A percentile compares a stretch with the other conserved stretches of the same genome.
phyloP scores from a whole-genome alignment of 2,797 vertebrate species.

The Eurystomus glaucurus region DNA sequence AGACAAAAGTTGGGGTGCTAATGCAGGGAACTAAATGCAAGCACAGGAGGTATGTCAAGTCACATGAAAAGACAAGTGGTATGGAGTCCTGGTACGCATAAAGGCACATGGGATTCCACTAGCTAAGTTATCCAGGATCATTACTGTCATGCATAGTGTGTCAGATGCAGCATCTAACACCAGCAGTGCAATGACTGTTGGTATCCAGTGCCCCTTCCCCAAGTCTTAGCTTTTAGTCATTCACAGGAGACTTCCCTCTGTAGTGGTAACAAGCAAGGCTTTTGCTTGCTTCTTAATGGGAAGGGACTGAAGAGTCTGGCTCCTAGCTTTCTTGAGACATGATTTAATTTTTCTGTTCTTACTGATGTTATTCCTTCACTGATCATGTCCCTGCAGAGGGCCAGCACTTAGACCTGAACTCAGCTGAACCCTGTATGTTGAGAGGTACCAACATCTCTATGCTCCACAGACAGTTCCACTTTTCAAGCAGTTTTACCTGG shows the following conservation, averaged over 20 bases:
- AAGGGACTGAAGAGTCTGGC: not conserved
- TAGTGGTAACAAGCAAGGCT: not conserved
- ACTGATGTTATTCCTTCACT: not conserved
- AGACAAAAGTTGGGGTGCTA: not conserved
- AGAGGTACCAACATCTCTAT: not conserved
- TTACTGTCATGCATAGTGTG: not conserved
- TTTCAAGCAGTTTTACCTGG: not conserved
- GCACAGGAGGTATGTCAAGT: not conserved
- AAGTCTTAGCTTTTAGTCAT: not conserved
- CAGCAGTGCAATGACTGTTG: not conserved
- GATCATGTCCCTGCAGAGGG: accelerated
- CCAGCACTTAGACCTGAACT: not conserved
- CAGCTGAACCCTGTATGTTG: not conserved
- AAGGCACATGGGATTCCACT: not conserved
- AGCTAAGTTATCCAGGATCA: not conserved
- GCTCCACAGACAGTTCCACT: not conserved
- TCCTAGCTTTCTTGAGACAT: not conserved
- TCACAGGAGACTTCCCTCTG: not conserved
- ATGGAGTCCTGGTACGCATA: not conserved
- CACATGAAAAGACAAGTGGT: not conserved
- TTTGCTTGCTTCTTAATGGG: not conserved
- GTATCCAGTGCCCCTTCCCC: not conserved
- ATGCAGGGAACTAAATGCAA: not conserved
- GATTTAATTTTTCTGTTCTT: not conserved
- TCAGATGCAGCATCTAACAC: not conserved